Evolutionary conservation across 1,140 invertebrate species (phyloP).

Genomic region (Hirudo medicinalis): DNA sequence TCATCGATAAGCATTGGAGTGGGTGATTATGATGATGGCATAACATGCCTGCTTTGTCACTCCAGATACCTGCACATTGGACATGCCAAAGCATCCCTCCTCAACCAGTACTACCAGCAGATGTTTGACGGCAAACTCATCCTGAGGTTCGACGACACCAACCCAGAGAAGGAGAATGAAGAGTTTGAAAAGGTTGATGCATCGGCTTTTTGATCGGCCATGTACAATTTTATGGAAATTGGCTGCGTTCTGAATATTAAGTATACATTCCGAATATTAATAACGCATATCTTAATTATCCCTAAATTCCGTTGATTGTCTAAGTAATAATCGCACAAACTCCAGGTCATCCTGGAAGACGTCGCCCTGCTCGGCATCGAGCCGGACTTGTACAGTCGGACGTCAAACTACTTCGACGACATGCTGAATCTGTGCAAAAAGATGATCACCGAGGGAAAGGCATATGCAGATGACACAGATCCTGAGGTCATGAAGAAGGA

Average conservation of each 20-base stretch:
- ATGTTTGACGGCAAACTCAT: slow-evolving; percentile 85
- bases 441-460: slow-evolving; percentile 71
- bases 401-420: slow-evolving; percentile 89
- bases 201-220: neutral
- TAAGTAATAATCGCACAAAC: too few species aligned
- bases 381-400: slow-evolving; percentile 82
- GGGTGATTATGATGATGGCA: too few species aligned
- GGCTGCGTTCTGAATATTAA: too few species aligned
- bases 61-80: slow-evolving; percentile 85
- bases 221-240: too few species aligned
- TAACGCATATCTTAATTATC: too few species aligned
- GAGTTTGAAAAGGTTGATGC: slow-evolving; percentile 78
- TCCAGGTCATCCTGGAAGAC: slow-evolving; percentile 81
- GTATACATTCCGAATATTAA: too few species aligned
- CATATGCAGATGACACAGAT: slow-evolving; percentile 92
- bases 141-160: slow-evolving; percentile 99
- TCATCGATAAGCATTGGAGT: too few species aligned
- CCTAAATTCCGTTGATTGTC: too few species aligned
- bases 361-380: slow-evolving; percentile 77
- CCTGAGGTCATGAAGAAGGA: slow-evolving; percentile 86
- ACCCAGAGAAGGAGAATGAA: slow-evolving; percentile 96
- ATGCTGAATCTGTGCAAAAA: slow-evolving; percentile 77
- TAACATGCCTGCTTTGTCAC: too few species aligned
- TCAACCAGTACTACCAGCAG: slow-evolving; percentile 94
- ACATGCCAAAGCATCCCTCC: slow-evolving; percentile 92